phyloP scores from a whole-genome alignment of 2,888 invertebrate species.

The Dinocampus coccinellae region DNA sequence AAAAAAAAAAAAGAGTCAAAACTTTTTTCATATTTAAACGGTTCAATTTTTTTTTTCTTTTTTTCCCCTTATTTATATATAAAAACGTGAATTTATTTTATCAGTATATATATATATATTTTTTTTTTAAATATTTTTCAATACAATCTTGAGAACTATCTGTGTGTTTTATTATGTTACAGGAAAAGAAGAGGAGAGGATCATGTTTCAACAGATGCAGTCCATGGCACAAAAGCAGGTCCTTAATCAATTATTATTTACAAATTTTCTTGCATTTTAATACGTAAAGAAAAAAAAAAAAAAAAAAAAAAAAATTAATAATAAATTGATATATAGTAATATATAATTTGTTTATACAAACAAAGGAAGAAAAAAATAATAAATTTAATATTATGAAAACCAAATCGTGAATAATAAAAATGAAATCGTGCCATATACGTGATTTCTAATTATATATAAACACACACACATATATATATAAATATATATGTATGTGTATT shows the following conservation, averaged over 20 bases:
- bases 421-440: neutral
- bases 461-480: neutral
- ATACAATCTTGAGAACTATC: conserved; percentile 43
- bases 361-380: too few relatives aligned
- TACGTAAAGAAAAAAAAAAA: neutral
- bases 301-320: neutral
- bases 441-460: neutral
- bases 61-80: too few relatives aligned
- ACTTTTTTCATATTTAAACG: too few relatives aligned
- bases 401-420: conserved; percentile 5
- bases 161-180: conserved; percentile 71
- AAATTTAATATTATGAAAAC: neutral
- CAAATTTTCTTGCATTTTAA: conserved; percentile 23
- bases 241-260: conserved; percentile 69
- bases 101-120: neutral
- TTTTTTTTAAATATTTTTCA: neutral
- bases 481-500: neutral
- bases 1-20: too few relatives aligned
- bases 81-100: neutral
- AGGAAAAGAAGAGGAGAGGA: conserved; percentile 96
- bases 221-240: conserved; percentile 98
- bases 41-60: too few relatives aligned
- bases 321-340: too few relatives aligned
- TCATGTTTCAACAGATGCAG: conserved; percentile 98
- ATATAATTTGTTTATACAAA: too few relatives aligned